A percentile compares a stretch with the other conserved stretches of the same genome.
Conservation (phyloP, 1,140 invertebrate species). For the Calycopis cecrops region DNA sequence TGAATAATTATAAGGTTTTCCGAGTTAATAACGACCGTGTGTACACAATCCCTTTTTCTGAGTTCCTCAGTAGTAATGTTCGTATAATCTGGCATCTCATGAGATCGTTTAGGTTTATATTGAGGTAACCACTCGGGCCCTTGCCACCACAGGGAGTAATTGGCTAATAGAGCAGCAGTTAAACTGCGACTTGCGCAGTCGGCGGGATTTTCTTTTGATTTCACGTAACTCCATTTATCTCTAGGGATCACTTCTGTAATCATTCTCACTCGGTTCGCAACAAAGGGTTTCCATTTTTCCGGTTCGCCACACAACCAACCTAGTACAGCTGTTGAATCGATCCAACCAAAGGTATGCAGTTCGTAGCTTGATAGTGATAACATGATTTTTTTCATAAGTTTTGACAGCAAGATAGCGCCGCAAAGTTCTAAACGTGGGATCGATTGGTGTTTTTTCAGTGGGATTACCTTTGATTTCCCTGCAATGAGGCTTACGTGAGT, state of each 20-base stretch:
- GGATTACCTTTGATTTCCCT: no score
- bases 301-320: not conserved
- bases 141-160: not conserved
- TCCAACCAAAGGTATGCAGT: not conserved
- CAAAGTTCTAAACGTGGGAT: no score
- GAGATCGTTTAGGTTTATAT: not conserved
- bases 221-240: not conserved
- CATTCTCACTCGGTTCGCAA: not conserved
- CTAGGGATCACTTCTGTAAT: not conserved
- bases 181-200: not conserved
- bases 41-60: not conserved
- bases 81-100: not conserved
- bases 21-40: not conserved
- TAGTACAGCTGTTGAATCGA: not conserved
- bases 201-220: conserved; percentile 1
- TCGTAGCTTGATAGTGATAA: no score
- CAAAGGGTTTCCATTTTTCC: not conserved
- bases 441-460: no score
- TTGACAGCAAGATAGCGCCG: no score
- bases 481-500: no score
- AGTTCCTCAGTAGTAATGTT: not conserved
- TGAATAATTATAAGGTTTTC: not conserved
- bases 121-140: not conserved
- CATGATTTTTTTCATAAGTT: no score
- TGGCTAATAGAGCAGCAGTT: not conserved